Evolutionary conservation across 2,797 vertebrate genomes (phyloP).

Genomic region (Helarctos malayanus): DNA sequence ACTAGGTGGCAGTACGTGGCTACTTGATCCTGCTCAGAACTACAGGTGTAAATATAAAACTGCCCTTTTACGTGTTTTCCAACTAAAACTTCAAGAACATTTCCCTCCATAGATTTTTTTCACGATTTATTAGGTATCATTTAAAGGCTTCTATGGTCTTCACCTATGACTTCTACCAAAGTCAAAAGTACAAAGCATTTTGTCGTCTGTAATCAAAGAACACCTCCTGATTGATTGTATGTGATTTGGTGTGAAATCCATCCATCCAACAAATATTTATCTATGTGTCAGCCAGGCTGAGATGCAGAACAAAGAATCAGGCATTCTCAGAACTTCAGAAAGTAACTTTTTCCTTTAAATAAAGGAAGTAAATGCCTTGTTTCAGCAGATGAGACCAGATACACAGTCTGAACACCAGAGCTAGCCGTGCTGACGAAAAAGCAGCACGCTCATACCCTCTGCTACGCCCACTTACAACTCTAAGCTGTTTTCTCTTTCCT

Average conservation of each 20-base stretch:
- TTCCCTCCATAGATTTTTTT: background rate
- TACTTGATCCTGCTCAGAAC: background rate
- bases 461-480: background rate
- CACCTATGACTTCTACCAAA: background rate
- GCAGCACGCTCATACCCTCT: background rate
- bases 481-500: background rate
- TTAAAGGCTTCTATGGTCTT: background rate
- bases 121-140: background rate
- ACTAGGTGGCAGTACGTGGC: conserved; percentile 85
- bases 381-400: background rate
- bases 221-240: background rate
- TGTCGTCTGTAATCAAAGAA: background rate
- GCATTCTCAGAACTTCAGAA: background rate
- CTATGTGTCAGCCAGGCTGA: background rate
- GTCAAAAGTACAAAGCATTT: conserved; percentile 23
- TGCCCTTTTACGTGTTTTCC: background rate
- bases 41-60: background rate
- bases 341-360: background rate
- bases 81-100: background rate
- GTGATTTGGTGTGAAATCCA: conserved; percentile 18
- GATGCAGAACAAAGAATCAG: background rate
- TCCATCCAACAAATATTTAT: background rate
- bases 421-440: background rate
- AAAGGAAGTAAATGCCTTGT: background rate
- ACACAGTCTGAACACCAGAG: background rate